Conservation (phyloP, 2,113 vertebrate genomes). For the Aplodontia rufa region DNA sequence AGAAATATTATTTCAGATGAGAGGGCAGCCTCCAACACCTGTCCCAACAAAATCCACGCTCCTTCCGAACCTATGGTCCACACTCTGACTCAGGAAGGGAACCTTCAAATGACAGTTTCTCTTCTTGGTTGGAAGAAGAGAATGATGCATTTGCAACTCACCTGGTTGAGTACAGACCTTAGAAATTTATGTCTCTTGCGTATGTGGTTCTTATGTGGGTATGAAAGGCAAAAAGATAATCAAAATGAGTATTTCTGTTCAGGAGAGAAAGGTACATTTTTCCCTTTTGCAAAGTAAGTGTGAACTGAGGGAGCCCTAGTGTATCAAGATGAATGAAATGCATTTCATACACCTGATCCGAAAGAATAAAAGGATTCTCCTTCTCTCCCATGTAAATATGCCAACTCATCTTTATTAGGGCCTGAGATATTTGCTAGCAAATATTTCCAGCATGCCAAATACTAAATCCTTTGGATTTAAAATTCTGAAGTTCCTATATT, state of each 20-base stretch:
- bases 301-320: not conserved
- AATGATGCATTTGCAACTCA: not conserved
- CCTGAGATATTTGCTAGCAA: not conserved
- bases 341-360: not conserved
- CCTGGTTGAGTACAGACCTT: not conserved
- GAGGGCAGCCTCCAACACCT: not conserved
- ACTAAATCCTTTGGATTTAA: not conserved
- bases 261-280: not conserved
- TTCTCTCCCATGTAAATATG: not conserved
- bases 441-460: not conserved
- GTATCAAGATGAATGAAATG: not conserved
- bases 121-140: not conserved
- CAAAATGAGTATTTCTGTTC: not conserved
- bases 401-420: not conserved
- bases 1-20: not conserved
- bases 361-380: not conserved
- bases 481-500: slow-evolving; percentile 26
- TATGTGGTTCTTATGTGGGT: not conserved
- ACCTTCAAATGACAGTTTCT: not conserved
- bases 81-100: not conserved
- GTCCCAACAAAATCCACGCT: not conserved
- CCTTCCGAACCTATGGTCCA: not conserved
- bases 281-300: slow-evolving; percentile 19
- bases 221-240: not conserved
- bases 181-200: not conserved